Base-by-base conservation (phyloP, 2,888 invertebrate genomes). In the Nycteola revayana region DNA sequence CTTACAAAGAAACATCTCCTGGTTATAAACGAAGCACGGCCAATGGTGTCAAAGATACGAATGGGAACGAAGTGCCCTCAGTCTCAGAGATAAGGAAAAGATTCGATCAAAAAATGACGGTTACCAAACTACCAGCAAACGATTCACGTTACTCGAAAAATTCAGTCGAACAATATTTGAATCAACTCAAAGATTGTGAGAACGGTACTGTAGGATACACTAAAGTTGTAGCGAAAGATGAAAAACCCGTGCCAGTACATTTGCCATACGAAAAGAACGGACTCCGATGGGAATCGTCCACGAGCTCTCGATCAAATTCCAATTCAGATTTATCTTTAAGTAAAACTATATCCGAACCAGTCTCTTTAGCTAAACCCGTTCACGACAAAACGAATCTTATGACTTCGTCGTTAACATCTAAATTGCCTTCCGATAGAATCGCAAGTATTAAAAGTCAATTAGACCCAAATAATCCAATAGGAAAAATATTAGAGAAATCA, bases 11-110 rank as follows among this genome's bases (percentile, higher is more conserved):
- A 45, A 69, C 59, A 31, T 80, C 86, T 9, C 78, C 86, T 18
- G 64, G 75, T 56, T 83, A 82, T 78, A 70, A 68, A 65, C 83
- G 85, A 64, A 64, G 80, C 31, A 75, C 81, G 74, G 54, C 70
- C 10, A 86, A 90, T 55, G 89, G 89, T 24, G 66, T 76, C 27
- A 90, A 90, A 52, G 91, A 92, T 63, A 89, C 85, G 46, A 91
- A 92, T 63, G 91, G 91, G 8, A 91, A 91, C 60, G 89, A 89
- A 49, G 81, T 89, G 41, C 87, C 90, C 1, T 89, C 91, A 3
- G 91, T 91, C 3, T 90, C 90, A 1, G 92, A 92, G 53, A 89
- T 91, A 34, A 74, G 91, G 38, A 90, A 90, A 57, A 82, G 87
- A 49, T 91, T 90, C 68, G 92, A 91, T 62, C 51, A 70, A 2